Evolutionary conservation across 2,113 vertebrate genomes (phyloP).

Genomic region (Rana temporaria): DNA sequence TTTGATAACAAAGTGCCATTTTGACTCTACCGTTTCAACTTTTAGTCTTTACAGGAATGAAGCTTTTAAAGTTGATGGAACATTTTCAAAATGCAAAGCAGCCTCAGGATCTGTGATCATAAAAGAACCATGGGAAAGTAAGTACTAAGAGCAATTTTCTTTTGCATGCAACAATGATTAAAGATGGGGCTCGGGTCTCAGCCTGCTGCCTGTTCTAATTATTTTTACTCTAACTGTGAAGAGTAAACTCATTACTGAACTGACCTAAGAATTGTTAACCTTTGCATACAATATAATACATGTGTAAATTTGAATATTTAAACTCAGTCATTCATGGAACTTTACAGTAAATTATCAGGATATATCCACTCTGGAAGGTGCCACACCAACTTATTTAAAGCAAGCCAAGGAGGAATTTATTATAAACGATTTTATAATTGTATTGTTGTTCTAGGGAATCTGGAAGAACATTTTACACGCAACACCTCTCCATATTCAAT

Average conservation of each 20-base stretch:
- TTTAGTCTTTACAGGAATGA: slow-evolving; percentile 53
- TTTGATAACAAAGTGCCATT: slow-evolving; percentile 41
- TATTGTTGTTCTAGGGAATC: slow-evolving; percentile 33
- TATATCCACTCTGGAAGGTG: slow-evolving; percentile 2
- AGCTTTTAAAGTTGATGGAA: slow-evolving; percentile 53
- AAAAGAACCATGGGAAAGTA: slow-evolving; percentile 52
- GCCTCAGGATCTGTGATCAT: slow-evolving; percentile 35
- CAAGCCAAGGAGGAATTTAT: no score
- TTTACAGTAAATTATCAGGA: slow-evolving; percentile 42
- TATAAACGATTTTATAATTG: no score
- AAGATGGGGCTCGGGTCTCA: slow-evolving; percentile 43
- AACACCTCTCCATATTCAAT: slow-evolving; percentile 37
- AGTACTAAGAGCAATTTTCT: slow-evolving; percentile 52
- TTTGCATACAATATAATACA: slow-evolving; percentile 44
- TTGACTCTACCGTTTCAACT: slow-evolving; percentile 32
- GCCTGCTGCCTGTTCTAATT: slow-evolving; percentile 50
- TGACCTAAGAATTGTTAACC: slow-evolving; percentile 55
- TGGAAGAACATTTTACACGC: slow-evolving; percentile 16
- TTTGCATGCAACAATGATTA: slow-evolving; percentile 57
- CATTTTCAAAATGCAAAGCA: slow-evolving; percentile 55
- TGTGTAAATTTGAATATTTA: slow-evolving; percentile 31
- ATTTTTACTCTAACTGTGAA: slow-evolving; percentile 47
- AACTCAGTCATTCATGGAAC: slow-evolving; percentile 5
- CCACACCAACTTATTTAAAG: background rate
- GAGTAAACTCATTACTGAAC: slow-evolving; percentile 51